phyloP scores from a whole-genome alignment of 2,113 vertebrate genomes.

The Lagopus muta region DNA sequence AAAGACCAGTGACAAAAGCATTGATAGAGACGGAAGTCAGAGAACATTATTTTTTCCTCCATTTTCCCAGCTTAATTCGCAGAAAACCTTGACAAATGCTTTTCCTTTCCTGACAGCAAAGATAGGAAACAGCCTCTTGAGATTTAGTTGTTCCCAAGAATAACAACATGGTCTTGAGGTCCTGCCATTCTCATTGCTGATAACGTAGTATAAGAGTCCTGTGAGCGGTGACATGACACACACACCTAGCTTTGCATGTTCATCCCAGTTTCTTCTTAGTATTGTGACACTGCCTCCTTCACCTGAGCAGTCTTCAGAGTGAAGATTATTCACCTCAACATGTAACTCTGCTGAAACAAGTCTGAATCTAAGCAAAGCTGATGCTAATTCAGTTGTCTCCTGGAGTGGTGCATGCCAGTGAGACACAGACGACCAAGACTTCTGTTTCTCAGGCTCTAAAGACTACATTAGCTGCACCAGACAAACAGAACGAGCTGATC shows the following conservation, averaged over 20 bases:
- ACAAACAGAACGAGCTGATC: neutral
- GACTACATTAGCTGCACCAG: neutral
- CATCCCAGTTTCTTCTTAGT: neutral
- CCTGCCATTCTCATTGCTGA: neutral
- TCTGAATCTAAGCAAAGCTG: neutral
- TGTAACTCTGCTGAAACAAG: neutral
- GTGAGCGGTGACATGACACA: neutral
- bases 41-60: neutral
- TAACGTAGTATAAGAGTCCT: neutral
- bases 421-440: neutral
- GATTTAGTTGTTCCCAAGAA: slow-evolving; percentile 36
- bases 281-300: neutral
- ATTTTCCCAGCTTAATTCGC: neutral
- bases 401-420: neutral
- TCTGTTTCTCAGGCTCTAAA: neutral
- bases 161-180: neutral
- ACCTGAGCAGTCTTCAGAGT: neutral
- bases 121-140: slow-evolving; percentile 33
- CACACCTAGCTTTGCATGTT: neutral
- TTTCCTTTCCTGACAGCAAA: neutral
- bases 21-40: neutral
- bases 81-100: neutral
- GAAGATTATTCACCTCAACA: neutral
- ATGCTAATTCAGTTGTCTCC: neutral
- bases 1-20: neutral